These are phyloP conservation scores for Xylocopa sonorina DNA, from an alignment of 1,140 invertebrate genomes.

Conservation along the genomic window DNA sequence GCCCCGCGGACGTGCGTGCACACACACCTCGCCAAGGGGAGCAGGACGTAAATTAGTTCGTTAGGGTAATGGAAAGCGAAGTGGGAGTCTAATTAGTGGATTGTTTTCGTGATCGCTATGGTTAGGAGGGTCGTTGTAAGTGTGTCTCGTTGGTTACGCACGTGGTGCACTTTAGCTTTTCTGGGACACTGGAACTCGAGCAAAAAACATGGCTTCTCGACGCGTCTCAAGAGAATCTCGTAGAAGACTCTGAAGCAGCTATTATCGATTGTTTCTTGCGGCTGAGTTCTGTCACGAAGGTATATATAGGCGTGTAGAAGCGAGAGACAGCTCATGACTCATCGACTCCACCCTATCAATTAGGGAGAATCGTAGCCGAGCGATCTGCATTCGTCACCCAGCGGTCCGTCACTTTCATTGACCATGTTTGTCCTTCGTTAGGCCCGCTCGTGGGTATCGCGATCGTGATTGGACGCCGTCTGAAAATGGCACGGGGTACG, in stretches of 20 bases:
- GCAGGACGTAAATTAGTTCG: constrained; percentile 36
- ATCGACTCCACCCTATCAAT: background rate
- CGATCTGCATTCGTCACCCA: background rate
- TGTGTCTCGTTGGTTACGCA: constrained; percentile 16
- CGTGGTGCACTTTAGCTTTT: background rate
- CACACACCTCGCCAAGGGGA: background rate
- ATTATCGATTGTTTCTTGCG: too few relatives aligned
- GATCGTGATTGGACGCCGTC: constrained; percentile 38
- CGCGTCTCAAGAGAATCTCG: too few relatives aligned
- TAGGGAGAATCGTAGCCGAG: background rate
- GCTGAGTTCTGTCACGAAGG: too few relatives aligned
- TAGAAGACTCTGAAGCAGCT: too few relatives aligned
- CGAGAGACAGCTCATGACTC: background rate
- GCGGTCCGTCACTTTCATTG: background rate
- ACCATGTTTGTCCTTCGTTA: constrained; percentile 6
- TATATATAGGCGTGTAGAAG: too few relatives aligned
- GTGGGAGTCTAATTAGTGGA: background rate
- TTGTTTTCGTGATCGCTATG: constrained; percentile 7
- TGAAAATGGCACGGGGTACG: constrained; percentile 26
- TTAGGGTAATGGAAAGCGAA: constrained; percentile 27
- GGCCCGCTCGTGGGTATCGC: constrained; percentile 10
- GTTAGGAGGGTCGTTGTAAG: constrained; percentile 3
- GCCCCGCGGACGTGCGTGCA: background rate
- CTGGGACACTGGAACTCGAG: constrained; percentile 6
- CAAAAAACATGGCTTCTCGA: background rate